Conservation (phyloP, 1,140 invertebrate species). For the Zophobas atratus region DNA sequence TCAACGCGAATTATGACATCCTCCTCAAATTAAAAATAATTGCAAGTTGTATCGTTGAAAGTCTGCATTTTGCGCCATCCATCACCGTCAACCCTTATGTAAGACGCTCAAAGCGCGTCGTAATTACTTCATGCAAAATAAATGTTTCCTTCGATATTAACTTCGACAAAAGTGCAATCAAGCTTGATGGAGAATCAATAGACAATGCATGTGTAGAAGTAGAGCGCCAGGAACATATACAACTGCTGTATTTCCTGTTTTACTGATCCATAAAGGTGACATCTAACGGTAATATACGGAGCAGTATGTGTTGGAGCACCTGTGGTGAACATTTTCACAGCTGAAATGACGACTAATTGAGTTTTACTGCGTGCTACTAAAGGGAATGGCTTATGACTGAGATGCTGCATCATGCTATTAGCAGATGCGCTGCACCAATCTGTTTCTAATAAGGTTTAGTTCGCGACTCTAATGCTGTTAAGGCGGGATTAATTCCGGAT, state of each 20-base stretch:
- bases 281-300: conserved; percentile 8
- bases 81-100: background rate
- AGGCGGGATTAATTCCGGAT: conserved; percentile 1
- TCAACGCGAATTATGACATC: background rate
- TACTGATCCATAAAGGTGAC: conserved; percentile 17
- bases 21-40: background rate
- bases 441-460: conserved; percentile 17
- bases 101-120: no score
- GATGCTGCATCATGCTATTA: conserved; percentile 35
- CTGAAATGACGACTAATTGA: conserved; percentile 30
- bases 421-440: conserved; percentile 25
- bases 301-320: conserved; percentile 26
- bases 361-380: conserved; percentile 20
- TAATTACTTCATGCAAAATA: background rate
- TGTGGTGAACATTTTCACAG: conserved; percentile 30
- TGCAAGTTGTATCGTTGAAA: conserved; percentile 1
- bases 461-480: conserved; percentile 1
- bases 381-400: conserved; percentile 27
- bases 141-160: background rate
- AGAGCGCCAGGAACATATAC: background rate
- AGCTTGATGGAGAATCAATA: background rate
- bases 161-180: background rate
- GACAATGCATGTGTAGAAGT: background rate
- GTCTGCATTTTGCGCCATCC: background rate
- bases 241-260: conserved; percentile 13